Base-by-base conservation (phyloP, 2,888 invertebrate genomes). In the Ormyrus nitidulus region DNA sequence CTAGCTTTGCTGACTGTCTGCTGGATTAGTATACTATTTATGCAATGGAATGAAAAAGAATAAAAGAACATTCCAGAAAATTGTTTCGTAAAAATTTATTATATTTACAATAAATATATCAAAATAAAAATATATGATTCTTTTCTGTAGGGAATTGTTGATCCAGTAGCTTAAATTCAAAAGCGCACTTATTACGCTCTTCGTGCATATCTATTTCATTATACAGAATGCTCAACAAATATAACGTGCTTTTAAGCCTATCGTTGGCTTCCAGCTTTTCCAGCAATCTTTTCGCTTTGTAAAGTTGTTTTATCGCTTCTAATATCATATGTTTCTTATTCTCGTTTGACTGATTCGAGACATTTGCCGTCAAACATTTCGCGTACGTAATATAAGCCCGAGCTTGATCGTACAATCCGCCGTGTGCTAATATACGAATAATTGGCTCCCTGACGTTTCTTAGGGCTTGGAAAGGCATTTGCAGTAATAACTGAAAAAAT, bases 171-270 rank as follows among this genome's bases (percentile, higher is more conserved):
- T 95, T 93, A 87, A 95, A 97, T 91, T 96, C 95, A 87, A 95
- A 94, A 0, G 97, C 95, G 88, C 95, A 95, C 85, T 95, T 95
- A 90, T 97, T 97, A 81, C 97, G 93, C 84, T 96, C 94, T 0
- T 92, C 91, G 11, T 92, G 92, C 86, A 94, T 92, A 2, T 95
- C 94, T 3, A 97, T 91, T 83, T 95, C 94, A 86, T 97, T 93
- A 86, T 95, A 96, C 0, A 96, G 91, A 83, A 86, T 78, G 82
- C 89, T 85, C 90, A 95, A 94, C 84, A 95, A 91, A 88, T 94
- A 94, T 85, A 95, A 91, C 0, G 94, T 93, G 87, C 95, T 96
- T 87, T 96, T 94, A 2, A 96, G 92, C 85, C 95, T 93, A 4
- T 94, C 93, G 85, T 94, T 94, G 0, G 96, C 96, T 83, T 96